Base-by-base conservation (phyloP, 2,888 invertebrate genomes). In the Eretmocerus hayati region DNA sequence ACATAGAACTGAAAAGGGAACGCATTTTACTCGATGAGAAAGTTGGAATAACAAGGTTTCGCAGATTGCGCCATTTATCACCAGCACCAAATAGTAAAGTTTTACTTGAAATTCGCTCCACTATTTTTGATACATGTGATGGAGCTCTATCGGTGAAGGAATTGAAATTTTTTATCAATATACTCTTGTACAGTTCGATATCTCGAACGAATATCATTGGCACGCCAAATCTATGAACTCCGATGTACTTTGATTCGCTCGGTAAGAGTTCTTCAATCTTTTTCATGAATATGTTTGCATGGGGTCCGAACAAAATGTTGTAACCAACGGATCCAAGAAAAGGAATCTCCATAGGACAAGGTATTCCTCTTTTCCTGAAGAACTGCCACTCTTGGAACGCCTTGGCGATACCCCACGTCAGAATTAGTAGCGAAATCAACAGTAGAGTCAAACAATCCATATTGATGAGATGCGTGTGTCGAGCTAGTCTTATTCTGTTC, bases 11-110 rank as follows among this genome's bases (percentile, higher is more conserved):
- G 59, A 77, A 67, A 75, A 79, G 77, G 3, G 62, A 56, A 33
- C 74, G 73, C 75, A 80, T 77, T 62, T 79, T 79, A 45, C 77
- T 76, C 6, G 75, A 69, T 0, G 80, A 79, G 62, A 79, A 80
- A 0, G 77, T 74, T 1, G 79, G 79, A 22, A 75, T 77, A 19
- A 79, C 56, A 0, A 75, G 70, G 0, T 65, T 63, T 13, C 79
- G 63, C 72, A 77, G 73, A 5, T 74, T 69, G 1, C 73, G 69
- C 78, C 78, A 78, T 61, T 58, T 71, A 1, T 76, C 71, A n/a
- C 74, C 77, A 2, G 46, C 51, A 0, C 61, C 40, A 1, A 50
- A 48, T 31, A 60, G 55, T 0, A 62, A 31, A 36, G 56, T 61
- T 5, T 57, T 61, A 0, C 49, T 58, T 11, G 62, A 53, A 2